Base-by-base conservation (phyloP, 2,113 vertebrate genomes). In the Silurus glanis region DNA sequence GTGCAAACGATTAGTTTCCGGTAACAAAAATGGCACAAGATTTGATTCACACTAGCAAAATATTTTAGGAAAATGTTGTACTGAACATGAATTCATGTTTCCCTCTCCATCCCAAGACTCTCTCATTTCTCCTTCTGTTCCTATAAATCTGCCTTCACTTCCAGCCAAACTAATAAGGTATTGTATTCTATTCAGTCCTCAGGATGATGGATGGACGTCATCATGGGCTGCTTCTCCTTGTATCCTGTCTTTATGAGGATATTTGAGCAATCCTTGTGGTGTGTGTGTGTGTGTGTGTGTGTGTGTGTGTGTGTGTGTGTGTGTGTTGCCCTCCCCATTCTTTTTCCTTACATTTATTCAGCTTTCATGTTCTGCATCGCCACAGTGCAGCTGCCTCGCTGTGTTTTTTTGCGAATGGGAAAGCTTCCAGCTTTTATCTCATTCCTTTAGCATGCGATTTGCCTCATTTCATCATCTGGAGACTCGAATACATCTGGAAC, bases 121-220 rank as follows among this genome's bases (percentile, higher is more conserved):
- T 75, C 45, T 5, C 69, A 53, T 84, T 78, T 75, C 72, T 84
- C n/a, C 62, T 75, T 74, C 25, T 75, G 13, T 74, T 75, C 71
- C 61, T 64, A 79, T 79, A 85, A 72, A 61, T 86, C 16, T 61
- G 2, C 7, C 19, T 78, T 47, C 0, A 47, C 61, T 53, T 85
- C 76, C 76, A 53, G 53, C 21, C 53, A 81, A 59, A 69, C 49
- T 59, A 86, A 81, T 81, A 25, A 80, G 59, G 25, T 16, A 55
- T 84, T 84, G 59, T 85, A 58, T 59, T 79, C 23, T 78, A 85
- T 80, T 81, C 53, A 86, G 55, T 81, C 78, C 66, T 61, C 69
- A 47, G 37, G 78, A 66, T 86, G 53, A 85, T 80, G 10, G 2
- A 37, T 67, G 14, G 53, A 80, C 56, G 76, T 69, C 64, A 37